phyloP scores from a whole-genome alignment of 2,888 invertebrate species.

The Phortica okadai region DNA sequence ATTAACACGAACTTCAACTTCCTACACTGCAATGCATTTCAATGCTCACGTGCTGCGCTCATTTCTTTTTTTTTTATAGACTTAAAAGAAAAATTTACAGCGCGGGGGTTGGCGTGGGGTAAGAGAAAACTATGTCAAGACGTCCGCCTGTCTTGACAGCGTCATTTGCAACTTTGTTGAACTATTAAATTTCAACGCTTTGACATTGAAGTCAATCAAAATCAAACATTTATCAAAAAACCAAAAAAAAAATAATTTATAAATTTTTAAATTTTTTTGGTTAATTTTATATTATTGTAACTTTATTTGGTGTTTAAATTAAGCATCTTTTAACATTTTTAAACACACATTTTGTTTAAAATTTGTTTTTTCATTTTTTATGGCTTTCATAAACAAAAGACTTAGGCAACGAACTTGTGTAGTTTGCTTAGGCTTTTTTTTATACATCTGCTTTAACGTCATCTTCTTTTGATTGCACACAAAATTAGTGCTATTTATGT shows the following conservation, averaged over 20 bases:
- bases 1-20: not conserved
- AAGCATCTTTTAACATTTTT: not conserved
- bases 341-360: not conserved
- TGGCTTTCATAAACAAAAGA: constrained; percentile 57
- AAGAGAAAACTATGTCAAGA: not conserved
- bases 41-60: not conserved
- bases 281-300: not conserved
- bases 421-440: not conserved
- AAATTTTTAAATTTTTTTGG: not conserved
- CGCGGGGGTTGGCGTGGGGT: not conserved
- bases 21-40: not conserved
- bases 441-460: not conserved
- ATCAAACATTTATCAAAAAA: not conserved
- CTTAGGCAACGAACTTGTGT: constrained; percentile 62
- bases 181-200: not conserved
- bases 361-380: not conserved
- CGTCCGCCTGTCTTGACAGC: not conserved
- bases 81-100: not conserved
- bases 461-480: not conserved
- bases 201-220: constrained; percentile 24
- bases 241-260: not conserved
- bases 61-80: too few species aligned
- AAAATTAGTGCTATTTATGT: not conserved
- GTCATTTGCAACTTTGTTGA: not conserved
- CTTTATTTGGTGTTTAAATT: not conserved